These are phyloP conservation scores for Eristalinus sepulchralis DNA, from an alignment of 2,888 invertebrate species.

Conservation along the genomic window DNA sequence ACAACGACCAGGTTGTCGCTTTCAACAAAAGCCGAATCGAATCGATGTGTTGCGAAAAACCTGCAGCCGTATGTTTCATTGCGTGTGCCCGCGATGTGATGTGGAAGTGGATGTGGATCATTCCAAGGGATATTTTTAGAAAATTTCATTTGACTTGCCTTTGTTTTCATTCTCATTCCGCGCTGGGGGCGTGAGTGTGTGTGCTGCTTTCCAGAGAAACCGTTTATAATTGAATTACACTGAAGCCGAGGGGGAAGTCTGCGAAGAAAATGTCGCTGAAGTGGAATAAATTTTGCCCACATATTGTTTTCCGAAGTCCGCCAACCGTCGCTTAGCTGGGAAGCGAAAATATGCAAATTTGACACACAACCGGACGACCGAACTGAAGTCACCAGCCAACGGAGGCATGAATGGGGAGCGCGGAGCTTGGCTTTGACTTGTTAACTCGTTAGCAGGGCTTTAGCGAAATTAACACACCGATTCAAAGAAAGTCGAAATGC, in stretches of 20 bases:
- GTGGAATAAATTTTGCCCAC: background rate
- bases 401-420: background rate
- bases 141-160: background rate
- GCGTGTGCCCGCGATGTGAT: background rate
- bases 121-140: constrained; percentile 55
- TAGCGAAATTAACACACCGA: constrained; percentile 2
- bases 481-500: background rate
- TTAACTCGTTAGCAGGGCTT: constrained; percentile 7
- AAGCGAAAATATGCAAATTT: constrained; percentile 33
- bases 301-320: constrained; percentile 1
- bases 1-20: background rate
- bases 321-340: background rate
- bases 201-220: constrained; percentile 7
- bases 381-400: background rate
- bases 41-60: constrained; percentile 17
- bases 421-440: constrained; percentile 4
- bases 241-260: background rate
- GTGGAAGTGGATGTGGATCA: background rate
- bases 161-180: background rate
- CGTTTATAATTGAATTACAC: constrained; percentile 34
- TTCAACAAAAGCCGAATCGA: background rate
- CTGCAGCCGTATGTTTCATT: background rate
- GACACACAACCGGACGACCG: background rate
- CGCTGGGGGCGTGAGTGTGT: background rate
- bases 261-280: background rate